Evolutionary conservation across 2,797 vertebrate species (phyloP).

Genomic region (Hemitrygon akajei): DNA sequence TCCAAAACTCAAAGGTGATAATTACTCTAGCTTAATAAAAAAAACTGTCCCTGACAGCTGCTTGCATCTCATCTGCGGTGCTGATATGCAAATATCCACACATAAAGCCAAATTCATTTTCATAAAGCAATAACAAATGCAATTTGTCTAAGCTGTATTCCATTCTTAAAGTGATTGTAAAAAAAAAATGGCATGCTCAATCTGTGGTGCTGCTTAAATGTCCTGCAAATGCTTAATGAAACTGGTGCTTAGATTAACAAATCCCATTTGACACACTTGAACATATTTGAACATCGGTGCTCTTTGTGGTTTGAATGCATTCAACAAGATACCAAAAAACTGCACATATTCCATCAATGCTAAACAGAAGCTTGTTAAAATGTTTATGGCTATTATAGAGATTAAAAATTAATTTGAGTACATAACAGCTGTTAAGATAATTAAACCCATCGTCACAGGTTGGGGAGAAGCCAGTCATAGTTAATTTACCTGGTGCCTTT

Average conservation of each 20-base stretch:
- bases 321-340: not conserved
- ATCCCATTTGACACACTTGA: not conserved
- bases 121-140: constrained; percentile 51
- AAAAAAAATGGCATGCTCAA: not conserved
- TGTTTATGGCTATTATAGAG: constrained; percentile 10
- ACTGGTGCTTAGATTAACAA: not conserved
- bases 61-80: constrained; percentile 60
- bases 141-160: constrained; percentile 24
- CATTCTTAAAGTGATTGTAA: not conserved
- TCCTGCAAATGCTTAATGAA: constrained; percentile 27
- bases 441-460: not conserved
- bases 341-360: not conserved
- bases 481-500: constrained; percentile 22
- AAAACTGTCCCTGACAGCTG: constrained; percentile 61
- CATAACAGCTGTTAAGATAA: constrained; percentile 32
- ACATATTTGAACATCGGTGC: constrained; percentile 11
- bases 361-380: constrained; percentile 17
- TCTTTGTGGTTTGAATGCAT: not conserved
- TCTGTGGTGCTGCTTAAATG: not conserved
- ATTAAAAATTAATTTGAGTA: constrained; percentile 32
- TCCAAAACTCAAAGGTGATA: constrained; percentile 53
- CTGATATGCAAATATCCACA: constrained; percentile 61
- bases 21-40: constrained; percentile 68
- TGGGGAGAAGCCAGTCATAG: constrained; percentile 22
- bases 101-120: constrained; percentile 66